phyloP scores from a whole-genome alignment of 2,113 vertebrate species.

The Hoplias malabaricus region DNA sequence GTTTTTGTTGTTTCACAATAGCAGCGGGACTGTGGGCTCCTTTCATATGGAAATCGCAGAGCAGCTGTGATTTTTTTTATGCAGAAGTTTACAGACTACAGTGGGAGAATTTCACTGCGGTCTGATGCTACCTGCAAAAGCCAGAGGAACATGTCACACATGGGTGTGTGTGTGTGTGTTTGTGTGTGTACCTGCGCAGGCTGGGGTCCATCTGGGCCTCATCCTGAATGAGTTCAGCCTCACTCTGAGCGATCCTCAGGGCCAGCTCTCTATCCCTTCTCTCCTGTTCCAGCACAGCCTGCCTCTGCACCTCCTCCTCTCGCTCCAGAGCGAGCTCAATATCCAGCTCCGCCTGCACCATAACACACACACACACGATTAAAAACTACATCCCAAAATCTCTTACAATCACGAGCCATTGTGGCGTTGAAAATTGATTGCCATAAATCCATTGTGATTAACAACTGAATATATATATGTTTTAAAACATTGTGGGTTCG shows the following conservation, averaged over 20 bases:
- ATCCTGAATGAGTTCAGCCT: conserved; percentile 91
- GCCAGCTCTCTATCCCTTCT: conserved; percentile 91
- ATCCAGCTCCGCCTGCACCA: conserved; percentile 86
- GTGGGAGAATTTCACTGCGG: neutral
- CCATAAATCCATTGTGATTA: no score
- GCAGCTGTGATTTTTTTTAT: conserved; percentile 15
- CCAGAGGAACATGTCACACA: neutral
- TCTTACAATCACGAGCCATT: no score
- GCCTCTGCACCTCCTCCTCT: conserved; percentile 84
- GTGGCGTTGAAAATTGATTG: no score
- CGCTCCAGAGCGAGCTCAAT: conserved; percentile 83
- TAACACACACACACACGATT: conserved; percentile 36
- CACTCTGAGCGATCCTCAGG: conserved; percentile 92
- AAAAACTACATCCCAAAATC: neutral
- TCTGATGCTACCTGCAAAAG: neutral
- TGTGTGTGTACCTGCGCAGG: conserved; percentile 86
- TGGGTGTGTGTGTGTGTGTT: neutral
- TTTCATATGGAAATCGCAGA: conserved; percentile 43
- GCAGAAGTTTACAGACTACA: neutral
- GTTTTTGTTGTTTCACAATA: conserved; percentile 32
- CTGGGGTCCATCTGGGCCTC: conserved; percentile 80
- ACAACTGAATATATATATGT: no score
- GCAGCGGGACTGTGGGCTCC: neutral
- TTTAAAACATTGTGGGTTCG: no score
- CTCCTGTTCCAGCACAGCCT: conserved; percentile 88